These are phyloP conservation scores for Wiebesia pumilae DNA, from an alignment of 1,140 invertebrate genomes.

Conservation along the genomic window DNA sequence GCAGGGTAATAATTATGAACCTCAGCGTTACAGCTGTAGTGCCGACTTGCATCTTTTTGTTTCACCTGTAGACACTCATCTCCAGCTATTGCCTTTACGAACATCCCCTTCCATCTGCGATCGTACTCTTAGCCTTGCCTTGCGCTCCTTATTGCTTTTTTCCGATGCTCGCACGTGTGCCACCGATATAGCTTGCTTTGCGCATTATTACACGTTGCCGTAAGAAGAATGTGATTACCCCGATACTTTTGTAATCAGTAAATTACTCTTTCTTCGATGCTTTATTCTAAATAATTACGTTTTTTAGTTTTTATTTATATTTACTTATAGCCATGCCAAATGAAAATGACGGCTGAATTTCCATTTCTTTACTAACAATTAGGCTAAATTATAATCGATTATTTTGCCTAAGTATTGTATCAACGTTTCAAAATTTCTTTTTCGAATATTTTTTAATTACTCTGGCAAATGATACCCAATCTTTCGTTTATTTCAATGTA, in stretches of 20 bases:
- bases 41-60: constrained; percentile 13
- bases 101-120: constrained; percentile 45
- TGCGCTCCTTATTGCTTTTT: background rate
- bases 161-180: background rate
- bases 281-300: background rate
- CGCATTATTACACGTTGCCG: background rate
- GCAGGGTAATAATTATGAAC: constrained; percentile 64
- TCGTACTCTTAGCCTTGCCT: constrained; percentile 2
- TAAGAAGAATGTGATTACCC: background rate
- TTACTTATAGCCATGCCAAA: too few relatives aligned
- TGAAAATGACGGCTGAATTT: too few relatives aligned
- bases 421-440: too few relatives aligned
- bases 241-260: background rate
- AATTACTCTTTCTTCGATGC: background rate
- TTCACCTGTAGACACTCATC: constrained; percentile 19
- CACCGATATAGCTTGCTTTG: background rate
- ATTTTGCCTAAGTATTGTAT: too few relatives aligned
- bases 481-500: too few relatives aligned
- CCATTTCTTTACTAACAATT: too few relatives aligned
- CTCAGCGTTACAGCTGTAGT: background rate
- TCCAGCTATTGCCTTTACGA: constrained; percentile 55
- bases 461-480: too few relatives aligned
- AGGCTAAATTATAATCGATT: too few relatives aligned
- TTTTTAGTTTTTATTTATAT: background rate
- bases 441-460: too few relatives aligned